Base-by-base conservation (phyloP, 2,113 vertebrate species). In the Rhinoderma darwinii region DNA sequence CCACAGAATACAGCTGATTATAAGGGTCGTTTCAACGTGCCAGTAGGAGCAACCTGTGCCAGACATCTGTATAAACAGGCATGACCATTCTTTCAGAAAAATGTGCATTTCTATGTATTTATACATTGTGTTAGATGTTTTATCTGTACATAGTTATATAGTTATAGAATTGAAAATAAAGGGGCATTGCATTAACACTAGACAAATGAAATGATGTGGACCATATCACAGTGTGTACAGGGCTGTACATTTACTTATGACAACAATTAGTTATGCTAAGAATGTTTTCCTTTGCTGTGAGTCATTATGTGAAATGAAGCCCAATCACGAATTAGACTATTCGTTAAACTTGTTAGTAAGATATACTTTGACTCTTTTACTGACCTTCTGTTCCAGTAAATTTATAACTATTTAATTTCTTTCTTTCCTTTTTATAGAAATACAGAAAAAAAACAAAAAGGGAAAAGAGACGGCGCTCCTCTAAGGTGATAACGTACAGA, bases 331-430 rank as follows among this genome's bases (percentile, higher is more conserved):
- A 86, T 72, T 80, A 86, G 84, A 76, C 80, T 86, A 54, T 86
- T 86, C 72, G 75, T 30, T 35, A 86, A 86, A 41, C 84, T 86
- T 78, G 44, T 86, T 86, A 80, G 76, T 22, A 72, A 86, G 84
- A 70, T 73, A 84, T 56, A 50, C 70, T 80, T 80, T 86, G 84
- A 80, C 76, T 79, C 44, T 30, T 30, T 74, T 70, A 74, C 32
- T 86, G 76, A 86, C 76, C 84, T 86, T 86, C 30, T 86, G 84
- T 86, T 86, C 84, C 47, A 86, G 35, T 79, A 4, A 76, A 70
- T 80, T 41, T 72, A 61, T 39, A 70, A 79, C 63, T 77, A 70
- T 79, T 54, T 85, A 41, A 25, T 81, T 56, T 61, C 41, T 66
- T 27, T 15, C 70, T 83, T 10, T 59, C 20, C 18, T 41, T 47